Percentiles rank a stretch among this genome's conserved stretches.
Evolutionary conservation across 2,888 invertebrate genomes (phyloP).

Genomic region (Meghimatium bilineatum): DNA sequence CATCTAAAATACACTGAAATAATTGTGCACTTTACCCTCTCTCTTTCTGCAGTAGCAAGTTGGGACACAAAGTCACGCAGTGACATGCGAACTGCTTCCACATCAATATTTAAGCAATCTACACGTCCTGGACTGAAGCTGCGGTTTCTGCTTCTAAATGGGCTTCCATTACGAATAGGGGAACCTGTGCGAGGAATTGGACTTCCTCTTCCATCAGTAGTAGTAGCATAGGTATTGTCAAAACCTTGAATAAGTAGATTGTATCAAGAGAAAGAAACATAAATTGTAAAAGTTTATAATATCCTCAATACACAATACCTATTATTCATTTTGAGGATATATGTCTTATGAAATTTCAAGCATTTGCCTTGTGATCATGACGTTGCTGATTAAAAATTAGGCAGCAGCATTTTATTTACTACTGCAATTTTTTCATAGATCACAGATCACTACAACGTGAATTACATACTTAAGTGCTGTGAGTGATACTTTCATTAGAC

Average conservation of each 20-base stretch:
- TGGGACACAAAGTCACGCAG: slow-evolving; percentile 94
- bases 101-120: slow-evolving; percentile 88
- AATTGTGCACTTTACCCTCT: slow-evolving; percentile 82
- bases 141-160: slow-evolving; percentile 59
- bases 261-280: not conserved
- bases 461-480: no score
- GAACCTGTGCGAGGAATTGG: slow-evolving; percentile 76
- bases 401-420: no score
- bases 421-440: no score
- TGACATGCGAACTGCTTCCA: slow-evolving; percentile 92
- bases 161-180: slow-evolving; percentile 70
- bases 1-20: no score
- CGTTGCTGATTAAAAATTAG: no score
- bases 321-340: no score
- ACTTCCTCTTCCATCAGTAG: slow-evolving; percentile 76
- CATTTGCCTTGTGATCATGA: no score
- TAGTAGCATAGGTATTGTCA: slow-evolving; percentile 76
- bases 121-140: slow-evolving; percentile 60
- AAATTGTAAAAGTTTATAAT: no score
- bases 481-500: no score
- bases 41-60: slow-evolving; percentile 93
- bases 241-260: slow-evolving; percentile 68
- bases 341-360: no score
- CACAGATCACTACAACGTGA: no score
- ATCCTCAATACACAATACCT: no score